phyloP scores from a whole-genome alignment of 2,888 invertebrate species.

The Argyra leucocephala region DNA sequence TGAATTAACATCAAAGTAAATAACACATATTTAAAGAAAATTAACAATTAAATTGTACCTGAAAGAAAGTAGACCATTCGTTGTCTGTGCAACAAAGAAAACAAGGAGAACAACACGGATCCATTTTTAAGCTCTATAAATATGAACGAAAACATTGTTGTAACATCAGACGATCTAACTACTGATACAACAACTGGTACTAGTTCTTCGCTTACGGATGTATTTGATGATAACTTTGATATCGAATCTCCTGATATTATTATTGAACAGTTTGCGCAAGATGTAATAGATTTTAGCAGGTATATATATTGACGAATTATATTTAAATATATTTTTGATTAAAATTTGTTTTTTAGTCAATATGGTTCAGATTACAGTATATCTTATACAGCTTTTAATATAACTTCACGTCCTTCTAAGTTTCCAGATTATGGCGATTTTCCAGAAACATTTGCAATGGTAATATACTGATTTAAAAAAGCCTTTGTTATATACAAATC shows the following conservation, averaged over 20 bases:
- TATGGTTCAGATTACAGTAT: constrained; percentile 82
- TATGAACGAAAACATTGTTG: neutral
- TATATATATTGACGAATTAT: neutral
- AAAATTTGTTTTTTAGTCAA: constrained; percentile 45
- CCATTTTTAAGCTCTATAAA: neutral
- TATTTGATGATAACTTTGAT: constrained; percentile 15
- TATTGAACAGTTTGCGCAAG: constrained; percentile 62
- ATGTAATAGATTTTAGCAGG: constrained; percentile 64
- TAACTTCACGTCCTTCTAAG: constrained; percentile 72
- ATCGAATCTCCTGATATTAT: constrained; percentile 17
- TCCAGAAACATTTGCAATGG: constrained; percentile 83
- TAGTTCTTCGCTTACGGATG: constrained; percentile 15
- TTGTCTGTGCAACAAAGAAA: neutral
- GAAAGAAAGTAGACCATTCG: neutral
- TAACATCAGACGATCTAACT: neutral
- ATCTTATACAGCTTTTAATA: constrained; percentile 78
- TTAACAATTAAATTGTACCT: neutral
- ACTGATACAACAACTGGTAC: constrained; percentile 7
- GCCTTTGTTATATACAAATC: neutral
- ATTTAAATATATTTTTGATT: constrained; percentile 45
- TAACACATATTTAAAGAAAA: neutral
- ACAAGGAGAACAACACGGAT: neutral
- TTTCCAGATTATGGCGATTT: constrained; percentile 87
- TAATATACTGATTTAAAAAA: constrained; percentile 41
- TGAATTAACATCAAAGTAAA: neutral